Base-by-base conservation (phyloP, 2,888 invertebrate species). In the Caenorhabditis sp. region DNA sequence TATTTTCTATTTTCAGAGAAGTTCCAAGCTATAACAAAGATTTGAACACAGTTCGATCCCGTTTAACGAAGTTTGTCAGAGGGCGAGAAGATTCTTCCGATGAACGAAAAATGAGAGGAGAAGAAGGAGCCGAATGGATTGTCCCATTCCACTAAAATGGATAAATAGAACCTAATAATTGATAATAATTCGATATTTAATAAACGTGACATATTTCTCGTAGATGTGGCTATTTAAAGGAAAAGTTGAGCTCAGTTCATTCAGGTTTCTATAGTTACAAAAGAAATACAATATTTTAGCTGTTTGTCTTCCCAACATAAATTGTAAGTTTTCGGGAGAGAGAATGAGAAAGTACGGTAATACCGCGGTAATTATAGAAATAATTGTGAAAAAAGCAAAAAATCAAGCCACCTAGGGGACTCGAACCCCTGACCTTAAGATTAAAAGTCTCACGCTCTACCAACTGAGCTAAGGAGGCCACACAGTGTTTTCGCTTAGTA, bases 401-500 rank as follows among this genome's bases (percentile, higher is more conserved):
- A 43, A 49, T 65, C 62, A 62, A 77, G 77, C 79, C 79, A 69
- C 79, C 70, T 77, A 77, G 70, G 79, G 79, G 77, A 69, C 77
- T 79, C 77, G 77, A 78, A 73, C 79, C 77, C 77, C 71, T 76
- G 76, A 76, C 77, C 74, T 79, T 79, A 71, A 81, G 81, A 81
- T 81, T 79, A 81, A 81, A 77, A 81, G 81, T 81, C 79, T 81
- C 71, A 81, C 80, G 80, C 80, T 81, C 81, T 81, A 81, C 81
- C 80, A 81, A 80, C 80, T 80, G 81, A 49, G 49, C 37, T 58
- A 58, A 62, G 66, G 62, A 61, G 66, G 66, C 66, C 50, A n/a
- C n/a, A n/a, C n/a, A n/a, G n/a, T n/a, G n/a, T n/a, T n/a, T n/a
- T n/a, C n/a, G n/a, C n/a, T n/a, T n/a, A n/a, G n/a, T n/a, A n/a